Evolutionary conservation across 2,888 invertebrate species (phyloP), one percentile per base, ranked within the genome.

Genomic region (Acleris cristana): DNA sequence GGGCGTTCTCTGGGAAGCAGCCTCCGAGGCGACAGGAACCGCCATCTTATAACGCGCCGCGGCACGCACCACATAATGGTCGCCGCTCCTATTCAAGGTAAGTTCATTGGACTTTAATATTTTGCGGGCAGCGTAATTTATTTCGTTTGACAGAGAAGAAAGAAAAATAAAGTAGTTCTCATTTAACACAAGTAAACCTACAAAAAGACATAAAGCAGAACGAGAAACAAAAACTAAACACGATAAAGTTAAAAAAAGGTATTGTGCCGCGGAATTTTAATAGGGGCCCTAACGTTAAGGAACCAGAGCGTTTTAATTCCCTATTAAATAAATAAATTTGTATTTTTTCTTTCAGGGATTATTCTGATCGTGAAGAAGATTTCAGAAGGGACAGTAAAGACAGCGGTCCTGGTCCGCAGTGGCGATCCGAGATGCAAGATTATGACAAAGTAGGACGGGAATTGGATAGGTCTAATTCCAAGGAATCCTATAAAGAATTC

Each of bases 371-470:
- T 52, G 92, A 92, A 78, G 92, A 92, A 79, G 92, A 91, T 69
- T 86, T 89, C 64, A 83, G 90, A 77, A 83, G 90, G 76, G 90
- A 90, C 16, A 61, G 21, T 26, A 91, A 90, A 79, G 91, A 92
- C 64, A 86, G 84, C 5, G 21, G 40, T 65, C 77, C 87, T 70
- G 91, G 89, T 18, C 90, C 88, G 63, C 92, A 91, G 69, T 92
- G 92, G 92, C 85, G 92, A 64, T 90, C 91, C 63, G 92, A 92
- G 81, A 92, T 92, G 92, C 92, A 92, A 77, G 92, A 92, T 76
- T 91, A 90, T 73, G 92, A 92, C 69, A 85, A 89, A 74, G 76
- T 88, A 70, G 86, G 85, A 6, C 81, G 90, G 49, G 92, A 92
- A 58, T 76, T 92, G 66, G 92, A 93, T 69, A 83, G 92, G 71